Conservation (phyloP, 1,140 invertebrate species). For the Telenomus remus region DNA sequence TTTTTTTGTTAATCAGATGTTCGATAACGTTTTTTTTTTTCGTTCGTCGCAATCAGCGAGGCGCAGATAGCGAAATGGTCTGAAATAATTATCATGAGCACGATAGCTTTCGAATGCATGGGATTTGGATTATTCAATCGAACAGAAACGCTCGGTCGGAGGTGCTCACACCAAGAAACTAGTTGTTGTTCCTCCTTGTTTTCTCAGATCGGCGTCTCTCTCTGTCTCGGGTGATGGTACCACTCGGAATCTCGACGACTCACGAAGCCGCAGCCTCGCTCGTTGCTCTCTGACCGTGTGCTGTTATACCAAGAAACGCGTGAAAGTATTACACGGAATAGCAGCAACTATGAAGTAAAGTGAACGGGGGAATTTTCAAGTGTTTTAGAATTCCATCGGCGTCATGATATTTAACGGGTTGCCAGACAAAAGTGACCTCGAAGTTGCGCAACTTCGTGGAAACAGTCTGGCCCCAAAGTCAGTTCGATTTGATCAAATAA, state of each 20-base stretch:
- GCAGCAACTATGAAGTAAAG: conserved; percentile 29
- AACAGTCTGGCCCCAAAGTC: too few species aligned
- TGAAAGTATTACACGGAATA: conserved; percentile 56
- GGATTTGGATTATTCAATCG: conserved; percentile 50
- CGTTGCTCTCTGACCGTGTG: conserved; percentile 41
- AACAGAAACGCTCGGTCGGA: conserved; percentile 21
- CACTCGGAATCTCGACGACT: conserved; percentile 40
- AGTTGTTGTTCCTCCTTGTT: conserved; percentile 45
- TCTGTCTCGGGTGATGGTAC: conserved; percentile 36
- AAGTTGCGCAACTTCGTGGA: background rate
- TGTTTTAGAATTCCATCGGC: conserved; percentile 49
- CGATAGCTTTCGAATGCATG: background rate
- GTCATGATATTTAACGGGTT: conserved; percentile 21
- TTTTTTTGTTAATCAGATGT: conserved; percentile 5
- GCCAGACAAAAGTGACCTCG: background rate
- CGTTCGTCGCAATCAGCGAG: background rate
- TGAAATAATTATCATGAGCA: background rate
- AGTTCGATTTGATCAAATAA: background rate
- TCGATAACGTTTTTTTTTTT: background rate
- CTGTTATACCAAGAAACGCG: conserved; percentile 46
- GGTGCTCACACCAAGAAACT: conserved; percentile 29
- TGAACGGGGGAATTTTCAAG: conserved; percentile 35
- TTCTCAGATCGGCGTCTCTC: conserved; percentile 6
- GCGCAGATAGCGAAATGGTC: background rate
- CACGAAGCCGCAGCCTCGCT: conserved; percentile 31